Percentiles rank a stretch among this genome's conserved stretches.
phyloP scores from a whole-genome alignment of 2,888 invertebrate species.

The Chrysodeixis includens region DNA sequence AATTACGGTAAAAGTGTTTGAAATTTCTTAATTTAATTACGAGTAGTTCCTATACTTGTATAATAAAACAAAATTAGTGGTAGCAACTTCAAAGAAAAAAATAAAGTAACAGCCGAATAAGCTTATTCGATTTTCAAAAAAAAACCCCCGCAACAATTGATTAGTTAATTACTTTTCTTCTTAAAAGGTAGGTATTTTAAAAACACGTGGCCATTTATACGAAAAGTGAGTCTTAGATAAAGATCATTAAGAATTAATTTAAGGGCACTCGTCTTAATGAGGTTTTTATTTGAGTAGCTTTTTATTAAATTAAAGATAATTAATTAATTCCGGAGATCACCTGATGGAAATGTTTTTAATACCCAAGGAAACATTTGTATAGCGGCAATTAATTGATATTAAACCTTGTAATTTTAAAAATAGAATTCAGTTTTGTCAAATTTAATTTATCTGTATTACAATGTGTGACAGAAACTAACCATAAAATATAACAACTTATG shows the following conservation, averaged over 20 bases:
- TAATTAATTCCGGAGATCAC: not conserved
- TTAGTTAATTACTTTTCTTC: not conserved
- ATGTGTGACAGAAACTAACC: too few relatives aligned
- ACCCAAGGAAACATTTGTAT: not conserved
- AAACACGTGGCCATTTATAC: not conserved
- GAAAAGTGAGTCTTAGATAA: not conserved
- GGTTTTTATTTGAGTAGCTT: not conserved
- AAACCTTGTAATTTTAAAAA: not conserved
- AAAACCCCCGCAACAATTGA: not conserved
- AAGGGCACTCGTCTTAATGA: not conserved
- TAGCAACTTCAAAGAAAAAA: too few relatives aligned
- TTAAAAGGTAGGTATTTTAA: not conserved
- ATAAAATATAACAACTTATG: too few relatives aligned
- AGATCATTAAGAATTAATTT: slow-evolving; percentile 2
- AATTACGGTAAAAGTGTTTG: too few relatives aligned
- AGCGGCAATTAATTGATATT: not conserved
- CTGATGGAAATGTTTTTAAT: not conserved
- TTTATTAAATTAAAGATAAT: not conserved
- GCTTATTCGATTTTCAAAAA: not conserved
- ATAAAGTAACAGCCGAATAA: too few relatives aligned
- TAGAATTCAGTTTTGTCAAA: too few relatives aligned
- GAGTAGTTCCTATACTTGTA: too few relatives aligned
- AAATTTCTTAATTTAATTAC: too few relatives aligned
- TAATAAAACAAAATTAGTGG: too few relatives aligned
- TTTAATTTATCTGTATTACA: too few relatives aligned